Conservation (phyloP, 2,113 vertebrate genomes). For the Myotis brandtii region DNA sequence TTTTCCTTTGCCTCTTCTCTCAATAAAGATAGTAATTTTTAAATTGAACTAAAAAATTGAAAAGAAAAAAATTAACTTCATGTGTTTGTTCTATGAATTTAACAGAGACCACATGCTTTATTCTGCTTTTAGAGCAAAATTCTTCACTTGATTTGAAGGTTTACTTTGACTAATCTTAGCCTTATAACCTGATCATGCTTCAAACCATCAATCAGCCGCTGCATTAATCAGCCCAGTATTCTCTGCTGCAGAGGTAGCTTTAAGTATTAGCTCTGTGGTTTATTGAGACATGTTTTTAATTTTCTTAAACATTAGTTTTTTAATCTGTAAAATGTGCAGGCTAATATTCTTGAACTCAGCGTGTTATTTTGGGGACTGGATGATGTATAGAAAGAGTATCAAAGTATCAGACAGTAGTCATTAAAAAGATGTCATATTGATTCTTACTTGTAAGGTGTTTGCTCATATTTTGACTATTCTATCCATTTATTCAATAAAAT, state of each 20-base stretch:
- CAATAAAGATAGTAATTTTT: not conserved
- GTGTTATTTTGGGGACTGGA: not conserved
- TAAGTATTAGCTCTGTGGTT: not conserved
- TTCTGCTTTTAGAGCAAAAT: not conserved
- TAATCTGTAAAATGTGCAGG: not conserved
- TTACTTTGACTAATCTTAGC: not conserved
- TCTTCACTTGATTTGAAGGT: not conserved
- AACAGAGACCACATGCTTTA: not conserved
- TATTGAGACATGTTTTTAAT: not conserved
- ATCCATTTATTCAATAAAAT: not conserved
- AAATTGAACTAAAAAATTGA: not conserved
- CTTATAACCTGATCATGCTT: not conserved
- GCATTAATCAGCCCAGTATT: not conserved
- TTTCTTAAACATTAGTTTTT: not conserved
- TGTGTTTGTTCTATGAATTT: not conserved
- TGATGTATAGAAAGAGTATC: not conserved
- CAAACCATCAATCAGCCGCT: fast-evolving
- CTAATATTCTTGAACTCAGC: not conserved
- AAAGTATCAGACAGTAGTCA: not conserved
- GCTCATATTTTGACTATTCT: not conserved
- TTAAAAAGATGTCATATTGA: not conserved
- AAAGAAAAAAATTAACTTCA: not conserved
- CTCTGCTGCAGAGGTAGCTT: not conserved
- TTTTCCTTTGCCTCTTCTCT: not conserved
- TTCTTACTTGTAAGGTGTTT: not conserved